Evolutionary conservation across 2,797 vertebrate genomes (phyloP).

Genomic region (Pipistrellus pygmaeus): DNA sequence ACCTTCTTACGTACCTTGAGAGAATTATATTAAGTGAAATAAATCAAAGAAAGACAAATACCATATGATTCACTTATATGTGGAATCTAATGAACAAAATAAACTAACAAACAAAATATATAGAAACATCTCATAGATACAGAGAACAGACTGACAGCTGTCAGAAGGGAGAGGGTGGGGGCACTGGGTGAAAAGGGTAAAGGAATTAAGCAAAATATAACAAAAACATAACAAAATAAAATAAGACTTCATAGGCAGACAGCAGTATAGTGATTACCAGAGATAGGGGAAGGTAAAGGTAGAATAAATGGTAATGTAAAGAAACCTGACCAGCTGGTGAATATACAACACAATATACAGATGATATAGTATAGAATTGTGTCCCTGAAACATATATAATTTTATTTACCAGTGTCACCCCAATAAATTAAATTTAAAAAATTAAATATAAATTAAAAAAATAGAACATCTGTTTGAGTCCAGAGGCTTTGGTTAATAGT

Average conservation of each 20-base stretch:
- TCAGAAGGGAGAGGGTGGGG: neutral
- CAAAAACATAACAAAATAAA: neutral
- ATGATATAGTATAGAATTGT: neutral
- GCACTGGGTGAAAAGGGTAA: neutral
- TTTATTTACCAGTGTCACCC: neutral
- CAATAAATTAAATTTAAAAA: neutral
- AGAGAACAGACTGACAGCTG: neutral
- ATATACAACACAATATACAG: neutral
- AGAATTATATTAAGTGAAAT: neutral
- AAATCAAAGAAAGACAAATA: neutral
- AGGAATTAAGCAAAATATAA: neutral
- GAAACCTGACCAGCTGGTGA: neutral
- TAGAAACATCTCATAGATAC: neutral
- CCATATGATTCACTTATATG: neutral
- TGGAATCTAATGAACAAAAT: neutral
- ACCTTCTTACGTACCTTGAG: neutral
- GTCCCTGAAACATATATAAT: neutral
- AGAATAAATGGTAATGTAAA: neutral
- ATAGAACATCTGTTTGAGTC: neutral
- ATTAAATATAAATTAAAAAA: neutral
- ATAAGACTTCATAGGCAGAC: neutral
- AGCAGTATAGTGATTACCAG: neutral
- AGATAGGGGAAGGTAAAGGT: neutral
- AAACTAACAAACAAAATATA: neutral
- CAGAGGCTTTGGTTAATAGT: neutral